Base-by-base conservation (phyloP, 1,140 invertebrate genomes). In the Physella acuta region DNA sequence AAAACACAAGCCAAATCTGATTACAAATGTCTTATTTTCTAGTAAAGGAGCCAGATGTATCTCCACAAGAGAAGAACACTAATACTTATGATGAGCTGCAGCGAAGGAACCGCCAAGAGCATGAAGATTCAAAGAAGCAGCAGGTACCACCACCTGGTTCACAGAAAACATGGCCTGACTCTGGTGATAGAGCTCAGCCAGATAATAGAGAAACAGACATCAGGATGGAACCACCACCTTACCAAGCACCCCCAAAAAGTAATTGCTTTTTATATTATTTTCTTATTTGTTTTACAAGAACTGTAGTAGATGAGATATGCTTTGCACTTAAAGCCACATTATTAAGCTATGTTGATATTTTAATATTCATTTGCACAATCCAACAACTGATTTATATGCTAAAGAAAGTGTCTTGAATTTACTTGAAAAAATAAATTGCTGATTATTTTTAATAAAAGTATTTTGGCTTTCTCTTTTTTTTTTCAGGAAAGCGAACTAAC, bases 21-120 rank as follows among this genome's bases (percentile, higher is more conserved):
- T n/a, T 44, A 20, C 39, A 44, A 44, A 11, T 44, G 20, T 11
- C 8, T 44, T 44, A 34, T 58, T 34, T 68, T 59, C 24, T 20
- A 68, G 66, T 68, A 5, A 68, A 68, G 28, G 37, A 59, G 20
- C 26, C 49, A 4, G 16, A 39, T 34, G 24, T 20, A 0, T 8
- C 28, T 20, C 20, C 56, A 34, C 34, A 59, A 60, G 55, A 68
- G 55, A 68, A 68, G 30, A 58, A 30, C 5, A 36, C 56, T 33
- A 51, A 49, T 20, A 68, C 52, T 16, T 60, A 68, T 60, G 66
- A 68, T 59, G 66, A 68, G 17, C 33, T 68, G 33, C n/a, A 56
- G 37, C 66, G 56, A 3, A 11, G 39, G 14, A 68, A 68, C 66
- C 26, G 66, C 30, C 55, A 68, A 17, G 66, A 68, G 30, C 60